phyloP scores from a whole-genome alignment of 2,888 invertebrate species.

The Scrobipalpa costella region DNA sequence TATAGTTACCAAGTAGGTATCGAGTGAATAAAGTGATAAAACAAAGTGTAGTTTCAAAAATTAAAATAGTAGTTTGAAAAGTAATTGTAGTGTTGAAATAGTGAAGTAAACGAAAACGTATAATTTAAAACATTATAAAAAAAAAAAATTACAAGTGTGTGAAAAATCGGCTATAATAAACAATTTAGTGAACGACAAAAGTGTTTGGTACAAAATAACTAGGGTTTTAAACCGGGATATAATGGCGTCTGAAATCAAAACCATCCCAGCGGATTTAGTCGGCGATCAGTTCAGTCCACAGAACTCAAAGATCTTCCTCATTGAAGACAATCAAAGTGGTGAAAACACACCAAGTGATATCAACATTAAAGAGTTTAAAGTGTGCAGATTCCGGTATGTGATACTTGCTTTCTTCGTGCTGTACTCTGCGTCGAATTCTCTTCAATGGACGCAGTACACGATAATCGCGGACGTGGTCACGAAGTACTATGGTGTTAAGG shows the following conservation, averaged over 20 bases:
- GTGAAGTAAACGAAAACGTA: not conserved
- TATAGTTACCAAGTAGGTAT: not conserved
- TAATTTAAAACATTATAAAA: no score
- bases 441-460: slow-evolving; percentile 98
- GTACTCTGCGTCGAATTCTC: slow-evolving; percentile 94
- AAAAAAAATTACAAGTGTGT: no score
- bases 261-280: not conserved
- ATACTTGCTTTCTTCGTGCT: slow-evolving; percentile 91
- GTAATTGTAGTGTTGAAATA: not conserved
- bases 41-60: not conserved
- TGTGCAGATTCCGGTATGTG: slow-evolving; percentile 86
- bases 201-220: not conserved
- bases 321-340: not conserved
- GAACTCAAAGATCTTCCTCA: slow-evolving; percentile 1
- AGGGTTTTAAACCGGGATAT: not conserved
- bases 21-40: not conserved
- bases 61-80: not conserved
- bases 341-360: not conserved
- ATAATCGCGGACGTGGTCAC: slow-evolving; percentile 92
- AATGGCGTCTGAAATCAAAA: not conserved
- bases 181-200: no score
- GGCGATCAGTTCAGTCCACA: not conserved
- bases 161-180: no score
- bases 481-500: slow-evolving; percentile 86
- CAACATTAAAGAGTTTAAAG: not conserved